These are phyloP conservation scores for Tragelaphus imberbis DNA, from an alignment of 2,113 vertebrate genomes.

Conservation along the genomic window DNA sequence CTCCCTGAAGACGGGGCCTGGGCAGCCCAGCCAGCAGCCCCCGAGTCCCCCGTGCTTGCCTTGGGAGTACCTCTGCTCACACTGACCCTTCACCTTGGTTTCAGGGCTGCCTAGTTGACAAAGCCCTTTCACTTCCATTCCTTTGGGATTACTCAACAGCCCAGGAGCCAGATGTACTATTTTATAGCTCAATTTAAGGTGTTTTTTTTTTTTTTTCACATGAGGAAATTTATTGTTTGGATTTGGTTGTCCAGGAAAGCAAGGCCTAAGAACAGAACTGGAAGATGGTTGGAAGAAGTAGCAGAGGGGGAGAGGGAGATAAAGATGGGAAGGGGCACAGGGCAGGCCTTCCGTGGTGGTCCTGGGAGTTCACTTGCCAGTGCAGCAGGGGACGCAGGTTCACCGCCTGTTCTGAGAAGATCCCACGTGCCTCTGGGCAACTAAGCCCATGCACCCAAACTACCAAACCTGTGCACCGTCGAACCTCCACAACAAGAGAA, in stretches of 20 bases:
- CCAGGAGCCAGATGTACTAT: background rate
- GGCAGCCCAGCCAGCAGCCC: background rate
- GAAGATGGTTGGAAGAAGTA: background rate
- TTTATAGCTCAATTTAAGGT: background rate
- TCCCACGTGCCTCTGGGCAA: background rate
- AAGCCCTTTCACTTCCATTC: background rate
- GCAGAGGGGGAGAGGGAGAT: background rate
- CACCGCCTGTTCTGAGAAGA: background rate
- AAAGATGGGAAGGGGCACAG: background rate
- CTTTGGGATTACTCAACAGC: background rate
- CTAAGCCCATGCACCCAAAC: background rate
- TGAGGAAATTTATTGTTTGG: background rate
- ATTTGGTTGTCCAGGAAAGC: background rate
- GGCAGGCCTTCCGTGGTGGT: background rate
- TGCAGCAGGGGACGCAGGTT: background rate
- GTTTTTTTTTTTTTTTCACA: background rate
- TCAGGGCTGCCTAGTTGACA: background rate
- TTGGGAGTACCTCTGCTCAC: background rate
- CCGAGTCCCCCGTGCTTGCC: background rate
- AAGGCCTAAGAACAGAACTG: background rate
- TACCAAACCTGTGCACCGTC: background rate
- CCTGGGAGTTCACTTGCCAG: background rate
- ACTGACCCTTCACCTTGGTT: background rate
- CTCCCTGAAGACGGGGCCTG: background rate
- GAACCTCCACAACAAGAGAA: background rate